Conservation (phyloP, 2,113 vertebrate species). For the Paradisaea rubra region DNA sequence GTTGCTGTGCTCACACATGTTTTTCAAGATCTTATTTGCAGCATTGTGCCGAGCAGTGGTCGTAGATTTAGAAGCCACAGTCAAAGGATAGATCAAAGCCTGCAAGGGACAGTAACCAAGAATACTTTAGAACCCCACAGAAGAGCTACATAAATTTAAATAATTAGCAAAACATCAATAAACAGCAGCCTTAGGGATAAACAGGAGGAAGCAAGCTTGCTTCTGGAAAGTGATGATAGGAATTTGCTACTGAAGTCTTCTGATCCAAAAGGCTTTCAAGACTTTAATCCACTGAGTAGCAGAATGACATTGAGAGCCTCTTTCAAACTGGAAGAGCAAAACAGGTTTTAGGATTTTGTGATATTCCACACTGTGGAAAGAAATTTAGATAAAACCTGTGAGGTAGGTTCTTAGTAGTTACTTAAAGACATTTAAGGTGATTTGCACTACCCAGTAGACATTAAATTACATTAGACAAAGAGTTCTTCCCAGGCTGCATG, state of each 20-base stretch:
- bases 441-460: not conserved
- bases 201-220: not conserved
- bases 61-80: slow-evolving; percentile 97
- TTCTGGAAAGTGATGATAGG: not conserved
- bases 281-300: not conserved
- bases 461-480: not conserved
- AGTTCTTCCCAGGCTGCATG: not conserved
- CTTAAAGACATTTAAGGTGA: not conserved
- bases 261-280: not conserved
- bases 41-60: slow-evolving; percentile 95
- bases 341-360: not conserved
- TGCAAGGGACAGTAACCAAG: slow-evolving; percentile 36
- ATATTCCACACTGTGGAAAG: not conserved
- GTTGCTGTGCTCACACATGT: slow-evolving; percentile 99
- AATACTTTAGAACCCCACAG: not conserved
- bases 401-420: not conserved
- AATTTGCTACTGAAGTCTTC: not conserved
- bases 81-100: slow-evolving; percentile 97
- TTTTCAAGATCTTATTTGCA: slow-evolving; percentile 98
- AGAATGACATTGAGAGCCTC: not conserved
- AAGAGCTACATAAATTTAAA: not conserved
- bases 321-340: not conserved
- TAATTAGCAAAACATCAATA: not conserved
- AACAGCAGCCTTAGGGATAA: not conserved
- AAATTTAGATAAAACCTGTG: not conserved